Conservation (phyloP, 1,140 invertebrate genomes). For the fruit fly (Drosophila melanogaster) region DNA sequence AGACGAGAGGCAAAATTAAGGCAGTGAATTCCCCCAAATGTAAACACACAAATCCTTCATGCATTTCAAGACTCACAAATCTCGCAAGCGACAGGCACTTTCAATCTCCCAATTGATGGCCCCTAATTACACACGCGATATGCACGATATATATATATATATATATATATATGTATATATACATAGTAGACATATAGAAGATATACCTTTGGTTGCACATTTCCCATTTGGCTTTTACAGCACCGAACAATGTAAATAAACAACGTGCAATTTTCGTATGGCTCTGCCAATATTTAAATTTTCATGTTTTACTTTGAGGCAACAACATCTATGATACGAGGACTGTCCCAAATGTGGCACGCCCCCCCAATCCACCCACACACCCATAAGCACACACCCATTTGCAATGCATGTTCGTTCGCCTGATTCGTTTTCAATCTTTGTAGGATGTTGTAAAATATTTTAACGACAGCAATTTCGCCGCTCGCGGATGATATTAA, state of each 20-base stretch:
- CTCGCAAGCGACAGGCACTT: conserved; percentile 35
- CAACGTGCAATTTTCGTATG: conserved; percentile 44
- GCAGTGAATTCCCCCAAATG: conserved; percentile 12
- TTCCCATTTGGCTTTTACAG: conserved; percentile 43
- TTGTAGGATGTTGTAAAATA: conserved; percentile 56
- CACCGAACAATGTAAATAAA: conserved; percentile 55
- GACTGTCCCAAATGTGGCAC: conserved; percentile 34
- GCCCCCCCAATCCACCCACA: conserved; percentile 6
- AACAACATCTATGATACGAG: conserved; percentile 20
- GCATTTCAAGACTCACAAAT: conserved; percentile 39
- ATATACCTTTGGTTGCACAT: conserved; percentile 6
- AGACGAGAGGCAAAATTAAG: background rate
- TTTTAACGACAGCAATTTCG: conserved; percentile 48
- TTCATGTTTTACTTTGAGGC: conserved; percentile 14
- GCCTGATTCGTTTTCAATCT: conserved; percentile 55
- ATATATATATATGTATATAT: background rate
- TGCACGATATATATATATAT: conserved; percentile 4
- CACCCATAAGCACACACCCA: conserved; percentile 17
- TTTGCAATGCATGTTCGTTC: conserved; percentile 16
- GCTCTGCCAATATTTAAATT: conserved; percentile 50
- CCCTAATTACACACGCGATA: conserved; percentile 43
- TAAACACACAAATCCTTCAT: conserved; percentile 48
- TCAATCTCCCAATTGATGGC: conserved; percentile 50
- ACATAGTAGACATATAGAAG: background rate
- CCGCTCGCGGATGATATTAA: conserved; percentile 40